Conservation (phyloP, 64 coral and sea anemone species). For the Astreopora myriophthalma region DNA sequence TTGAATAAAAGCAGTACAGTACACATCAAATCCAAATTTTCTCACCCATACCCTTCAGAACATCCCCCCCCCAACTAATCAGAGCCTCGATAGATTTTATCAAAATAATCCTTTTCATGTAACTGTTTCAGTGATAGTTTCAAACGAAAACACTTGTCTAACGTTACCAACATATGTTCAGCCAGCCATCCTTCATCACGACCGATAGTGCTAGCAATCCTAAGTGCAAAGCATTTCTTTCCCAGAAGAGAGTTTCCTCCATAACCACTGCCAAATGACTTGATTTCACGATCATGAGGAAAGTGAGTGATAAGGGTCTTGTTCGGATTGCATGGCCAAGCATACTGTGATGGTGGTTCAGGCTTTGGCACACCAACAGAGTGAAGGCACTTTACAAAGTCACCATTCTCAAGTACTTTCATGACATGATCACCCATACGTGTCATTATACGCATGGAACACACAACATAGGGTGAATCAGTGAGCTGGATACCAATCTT, state of each 20-base stretch:
- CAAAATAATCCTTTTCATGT: too few relatives aligned
- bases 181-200: slow-evolving; percentile 91
- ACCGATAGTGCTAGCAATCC: slow-evolving; percentile 79
- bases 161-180: slow-evolving; percentile 90
- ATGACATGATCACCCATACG: slow-evolving; percentile 79
- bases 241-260: slow-evolving; percentile 90
- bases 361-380: slow-evolving; percentile 83
- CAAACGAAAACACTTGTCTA: too few relatives aligned
- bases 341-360: slow-evolving; percentile 54
- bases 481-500: slow-evolving; percentile 94
- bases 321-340: slow-evolving; percentile 89
- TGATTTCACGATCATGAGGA: slow-evolving; percentile 78
- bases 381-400: slow-evolving; percentile 92
- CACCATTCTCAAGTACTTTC: slow-evolving; percentile 64
- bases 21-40: too few relatives aligned
- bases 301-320: slow-evolving; percentile 90
- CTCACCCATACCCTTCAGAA: too few relatives aligned
- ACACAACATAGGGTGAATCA: slow-evolving; percentile 88
- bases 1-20: too few relatives aligned
- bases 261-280: slow-evolving; percentile 88
- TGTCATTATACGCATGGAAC: slow-evolving; percentile 88
- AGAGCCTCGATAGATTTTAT: too few relatives aligned
- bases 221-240: slow-evolving; percentile 92
- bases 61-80: too few relatives aligned
- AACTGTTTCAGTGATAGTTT: too few relatives aligned